Percentiles rank a stretch among this genome's conserved stretches.
Conservation (phyloP, 2,888 invertebrate species). For the Seira ritae region DNA sequence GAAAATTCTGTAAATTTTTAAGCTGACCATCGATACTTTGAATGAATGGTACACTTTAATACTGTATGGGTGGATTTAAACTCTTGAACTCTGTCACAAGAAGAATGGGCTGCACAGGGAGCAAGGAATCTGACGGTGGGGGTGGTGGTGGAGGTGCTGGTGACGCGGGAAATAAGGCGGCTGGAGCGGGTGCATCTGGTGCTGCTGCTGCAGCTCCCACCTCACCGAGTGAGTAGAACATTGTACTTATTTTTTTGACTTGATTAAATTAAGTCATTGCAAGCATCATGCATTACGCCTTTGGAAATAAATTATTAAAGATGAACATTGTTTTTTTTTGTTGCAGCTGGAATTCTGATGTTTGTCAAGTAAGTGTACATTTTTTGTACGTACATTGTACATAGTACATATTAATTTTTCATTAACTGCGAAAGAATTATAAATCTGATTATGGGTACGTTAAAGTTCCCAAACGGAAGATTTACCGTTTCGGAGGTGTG, state of each 20-base stretch:
- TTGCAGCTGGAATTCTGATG: slow-evolving; percentile 86
- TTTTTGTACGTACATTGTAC: too few species aligned
- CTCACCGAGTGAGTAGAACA: too few species aligned
- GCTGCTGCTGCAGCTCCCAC: slow-evolving; percentile 32
- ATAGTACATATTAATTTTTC: too few species aligned
- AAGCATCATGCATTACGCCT: too few species aligned
- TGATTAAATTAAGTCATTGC: too few species aligned
- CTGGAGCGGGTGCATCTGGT: slow-evolving; percentile 46
- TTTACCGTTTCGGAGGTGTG: too few species aligned
- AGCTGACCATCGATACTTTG: background rate
- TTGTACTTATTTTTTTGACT: too few species aligned
- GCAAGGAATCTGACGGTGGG: slow-evolving; percentile 69
- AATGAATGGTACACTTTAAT: background rate
- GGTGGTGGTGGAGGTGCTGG: slow-evolving; percentile 61
- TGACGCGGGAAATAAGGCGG: slow-evolving; percentile 28
- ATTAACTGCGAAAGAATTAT: too few species aligned
- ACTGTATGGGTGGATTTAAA: slow-evolving; percentile 66
- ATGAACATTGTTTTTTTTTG: slow-evolving; percentile 78
- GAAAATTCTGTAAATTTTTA: too few species aligned
- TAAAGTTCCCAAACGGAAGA: too few species aligned
- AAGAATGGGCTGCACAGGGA: slow-evolving; percentile 73
- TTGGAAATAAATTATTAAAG: too few species aligned
- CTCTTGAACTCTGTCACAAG: slow-evolving; percentile 59
- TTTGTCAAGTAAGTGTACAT: slow-evolving; percentile 92
- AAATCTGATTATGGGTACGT: too few species aligned